Percentiles rank a stretch among this genome's conserved stretches.
Evolutionary conservation across 2,797 vertebrate genomes (phyloP).

Genomic region (Betta splendens): DNA sequence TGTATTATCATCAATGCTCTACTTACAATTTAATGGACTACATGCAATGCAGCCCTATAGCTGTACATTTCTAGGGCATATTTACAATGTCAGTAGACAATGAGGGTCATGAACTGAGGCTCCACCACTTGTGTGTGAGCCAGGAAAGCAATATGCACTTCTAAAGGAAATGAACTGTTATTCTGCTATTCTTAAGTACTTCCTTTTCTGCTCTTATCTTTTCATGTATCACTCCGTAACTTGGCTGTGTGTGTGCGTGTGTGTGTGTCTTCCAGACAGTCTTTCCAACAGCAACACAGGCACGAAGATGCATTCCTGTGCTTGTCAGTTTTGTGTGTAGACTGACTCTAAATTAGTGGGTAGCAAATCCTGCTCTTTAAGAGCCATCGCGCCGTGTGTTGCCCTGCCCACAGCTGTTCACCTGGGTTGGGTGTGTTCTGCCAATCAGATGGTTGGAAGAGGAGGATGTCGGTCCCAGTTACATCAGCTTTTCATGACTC

Average conservation of each 20-base stretch:
- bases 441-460: no score
- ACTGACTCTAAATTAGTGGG: no score
- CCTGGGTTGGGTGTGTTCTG: no score
- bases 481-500: no score
- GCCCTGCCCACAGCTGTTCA: no score
- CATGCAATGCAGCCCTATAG: background rate
- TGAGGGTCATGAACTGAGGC: conserved; percentile 49
- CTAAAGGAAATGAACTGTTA: conserved; percentile 58
- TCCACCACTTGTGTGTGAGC: conserved; percentile 30
- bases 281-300: conserved; percentile 17
- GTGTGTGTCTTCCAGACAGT: conserved; percentile 25
- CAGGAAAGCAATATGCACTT: conserved; percentile 49
- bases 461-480: no score
- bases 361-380: no score
- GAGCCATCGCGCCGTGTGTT: no score
- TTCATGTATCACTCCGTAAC: conserved; percentile 46
- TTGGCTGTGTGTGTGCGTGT: conserved; percentile 30
- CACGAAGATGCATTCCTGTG: no score
- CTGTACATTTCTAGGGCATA: conserved; percentile 27
- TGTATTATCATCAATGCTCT: background rate
- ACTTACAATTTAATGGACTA: conserved; percentile 7
- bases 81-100: conserved; percentile 41
- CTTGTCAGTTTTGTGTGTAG: no score
- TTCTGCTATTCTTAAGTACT: conserved; percentile 59
- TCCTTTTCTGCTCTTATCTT: conserved; percentile 59